Evolutionary conservation across 2,113 vertebrate species (phyloP).

Genomic region (Vulpes vulpes): DNA sequence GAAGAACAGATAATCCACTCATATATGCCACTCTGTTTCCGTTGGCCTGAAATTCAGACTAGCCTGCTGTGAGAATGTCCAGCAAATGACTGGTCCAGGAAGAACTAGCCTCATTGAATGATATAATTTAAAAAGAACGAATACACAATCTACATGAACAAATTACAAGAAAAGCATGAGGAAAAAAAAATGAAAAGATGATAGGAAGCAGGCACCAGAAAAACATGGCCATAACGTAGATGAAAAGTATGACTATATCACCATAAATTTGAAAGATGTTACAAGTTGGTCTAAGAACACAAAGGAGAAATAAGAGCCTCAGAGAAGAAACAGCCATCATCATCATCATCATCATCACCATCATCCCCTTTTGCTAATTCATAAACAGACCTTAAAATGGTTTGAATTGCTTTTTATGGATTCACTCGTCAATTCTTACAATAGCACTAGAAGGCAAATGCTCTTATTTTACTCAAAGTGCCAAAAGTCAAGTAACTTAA

Average conservation of each 20-base stretch:
- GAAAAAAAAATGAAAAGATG: neutral
- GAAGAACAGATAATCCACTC: neutral
- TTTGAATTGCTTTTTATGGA: neutral
- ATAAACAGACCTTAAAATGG: constrained; percentile 29
- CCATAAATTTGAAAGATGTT: neutral
- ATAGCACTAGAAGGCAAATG: neutral
- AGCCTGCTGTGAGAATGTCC: neutral
- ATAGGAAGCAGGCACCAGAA: neutral
- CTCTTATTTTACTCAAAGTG: neutral
- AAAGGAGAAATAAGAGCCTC: constrained; percentile 18
- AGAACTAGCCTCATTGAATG: constrained; percentile 17
- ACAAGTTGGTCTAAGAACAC: constrained; percentile 10
- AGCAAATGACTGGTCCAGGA: neutral
- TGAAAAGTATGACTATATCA: constrained; percentile 38
- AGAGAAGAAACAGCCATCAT: neutral
- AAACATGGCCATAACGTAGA: neutral
- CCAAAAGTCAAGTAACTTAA: neutral
- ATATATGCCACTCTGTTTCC: neutral
- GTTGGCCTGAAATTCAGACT: neutral
- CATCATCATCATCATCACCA: neutral
- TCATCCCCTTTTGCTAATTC: neutral
- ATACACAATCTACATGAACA: neutral
- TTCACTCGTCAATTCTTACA: neutral
- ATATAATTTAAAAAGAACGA: neutral
- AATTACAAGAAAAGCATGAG: neutral